Evolutionary conservation across 1,140 invertebrate genomes (phyloP), one percentile per base, ranked within the genome.

Genomic region (Adoxophyes honmai): DNA sequence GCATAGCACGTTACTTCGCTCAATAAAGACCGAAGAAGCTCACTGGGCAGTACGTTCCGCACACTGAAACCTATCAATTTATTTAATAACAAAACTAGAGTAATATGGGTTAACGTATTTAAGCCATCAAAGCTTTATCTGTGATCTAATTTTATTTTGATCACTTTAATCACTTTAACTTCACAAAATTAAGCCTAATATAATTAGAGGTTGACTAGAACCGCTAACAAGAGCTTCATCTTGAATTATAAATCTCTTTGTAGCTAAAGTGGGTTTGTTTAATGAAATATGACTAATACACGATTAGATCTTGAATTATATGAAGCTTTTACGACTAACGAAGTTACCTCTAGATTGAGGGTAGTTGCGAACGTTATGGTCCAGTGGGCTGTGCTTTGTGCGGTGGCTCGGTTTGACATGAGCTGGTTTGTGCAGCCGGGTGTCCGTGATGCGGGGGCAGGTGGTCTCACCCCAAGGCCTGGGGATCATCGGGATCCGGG

Each of bases 401-500:
- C 39, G 48, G 42, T 58, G 71, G 52, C 71, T 34, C 54, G 52
- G 53, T 66, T 59, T 82, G 72, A 82, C 72, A 64, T 69, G 60
- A 66, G 63, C 52, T 75, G 73, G 59, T 84, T 70, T 87, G 81
- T 90, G 81, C 92, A 99, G 98, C 90, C 97, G 98, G 86, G 98
- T 98, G 70, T 98, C 98, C 70, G 98, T 99, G 73, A 98, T 99
- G 92, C 93, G 98, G 76, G 98, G 98, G 60, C 95, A 97, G 89
- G 97, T 99, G 61, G 93, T 98, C 55, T 96, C 97, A 42, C 93
- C 94, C 56, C 96, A 98, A 90, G 97, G 97, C 64, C 93, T 98
- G 55, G 97, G 98, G 57, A 95, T 99, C 85, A 95, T 98, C 77
- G 98, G 98, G 70, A 98, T 99, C 70, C 92, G 98, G 64, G 98